Evolutionary conservation across 1,140 invertebrate species (phyloP), one percentile per base, ranked within the genome.

Genomic region (Aplysia californica): DNA sequence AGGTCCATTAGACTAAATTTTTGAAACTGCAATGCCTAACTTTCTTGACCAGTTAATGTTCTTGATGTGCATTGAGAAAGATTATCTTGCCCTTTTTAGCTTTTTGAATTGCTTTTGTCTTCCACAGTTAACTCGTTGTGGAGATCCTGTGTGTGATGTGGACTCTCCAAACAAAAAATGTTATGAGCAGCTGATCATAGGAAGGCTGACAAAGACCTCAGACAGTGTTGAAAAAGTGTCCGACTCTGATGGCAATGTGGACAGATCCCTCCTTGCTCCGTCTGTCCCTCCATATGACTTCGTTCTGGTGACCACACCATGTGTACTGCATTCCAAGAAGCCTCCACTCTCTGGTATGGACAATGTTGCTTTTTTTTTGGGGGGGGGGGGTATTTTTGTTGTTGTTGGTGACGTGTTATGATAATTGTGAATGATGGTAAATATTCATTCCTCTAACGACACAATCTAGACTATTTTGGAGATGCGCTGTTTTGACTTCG

Each of bases 321-420:
- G 95, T 91, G 93, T 94, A 36, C 90, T 97, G 65, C 96, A 98
- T 91, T 98, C 96, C 15, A 95, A 97, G 84, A 98, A 98, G 90
- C 96, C 96, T 67, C 94, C 94, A 5, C 84, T 96, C 39, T 81
- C 88, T 82, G 91, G 92, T 92, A 80, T 82, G 61, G 69, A n/a
- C 18, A 39, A 59, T 21, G 21, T 59, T 59, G 6, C 6, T 15
- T n/a, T n/a, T n/a, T n/a, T n/a, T n/a, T n/a, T n/a, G n/a, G n/a
- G n/a, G n/a, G n/a, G n/a, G n/a, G n/a, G n/a, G n/a, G n/a, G n/a
- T n/a, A n/a, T n/a, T n/a, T n/a, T n/a, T n/a, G n/a, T n/a, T n/a
- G n/a, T n/a, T n/a, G n/a, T n/a, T n/a, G n/a, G n/a, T n/a, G n/a
- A n/a, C n/a, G n/a, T n/a, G n/a, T n/a, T n/a, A n/a, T n/a, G n/a